Conservation (phyloP, 2,113 vertebrate genomes). For the Petromus typicus region DNA sequence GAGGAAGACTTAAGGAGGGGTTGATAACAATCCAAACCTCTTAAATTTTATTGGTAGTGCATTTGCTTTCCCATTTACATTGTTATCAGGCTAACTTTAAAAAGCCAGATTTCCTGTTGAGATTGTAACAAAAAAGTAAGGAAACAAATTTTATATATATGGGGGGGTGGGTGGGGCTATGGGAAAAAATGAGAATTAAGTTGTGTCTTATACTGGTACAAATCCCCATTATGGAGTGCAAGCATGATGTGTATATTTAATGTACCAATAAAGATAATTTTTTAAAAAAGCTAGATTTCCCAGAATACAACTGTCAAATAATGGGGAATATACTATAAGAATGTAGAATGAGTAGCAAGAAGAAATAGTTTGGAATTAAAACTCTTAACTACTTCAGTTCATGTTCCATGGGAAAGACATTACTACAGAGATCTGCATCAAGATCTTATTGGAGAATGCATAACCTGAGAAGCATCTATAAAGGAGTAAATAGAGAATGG, state of each 20-base stretch:
- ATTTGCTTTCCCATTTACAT: neutral
- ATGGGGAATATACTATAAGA: neutral
- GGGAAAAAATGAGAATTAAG: no score
- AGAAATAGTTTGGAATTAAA: slow-evolving; percentile 3
- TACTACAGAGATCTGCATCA: neutral
- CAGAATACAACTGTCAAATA: neutral
- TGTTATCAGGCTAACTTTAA: neutral
- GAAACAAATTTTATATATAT: no score
- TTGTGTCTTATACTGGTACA: no score
- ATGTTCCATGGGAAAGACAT: neutral
- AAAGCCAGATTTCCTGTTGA: slow-evolving; percentile 45
- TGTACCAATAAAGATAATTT: no score
- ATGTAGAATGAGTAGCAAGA: neutral
- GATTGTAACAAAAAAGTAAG: no score
- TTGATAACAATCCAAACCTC: slow-evolving; percentile 44
- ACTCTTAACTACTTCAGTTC: neutral
- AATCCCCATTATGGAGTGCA: no score
- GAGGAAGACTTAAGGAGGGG: neutral
- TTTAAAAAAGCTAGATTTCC: slow-evolving; percentile 35
- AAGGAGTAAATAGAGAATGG: neutral
- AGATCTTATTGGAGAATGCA: neutral
- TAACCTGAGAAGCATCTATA: neutral
- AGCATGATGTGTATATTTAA: no score
- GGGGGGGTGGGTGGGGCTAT: no score
- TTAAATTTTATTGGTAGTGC: neutral